Conservation (phyloP, 2,797 vertebrate species). For the Manis crassicaudata region DNA sequence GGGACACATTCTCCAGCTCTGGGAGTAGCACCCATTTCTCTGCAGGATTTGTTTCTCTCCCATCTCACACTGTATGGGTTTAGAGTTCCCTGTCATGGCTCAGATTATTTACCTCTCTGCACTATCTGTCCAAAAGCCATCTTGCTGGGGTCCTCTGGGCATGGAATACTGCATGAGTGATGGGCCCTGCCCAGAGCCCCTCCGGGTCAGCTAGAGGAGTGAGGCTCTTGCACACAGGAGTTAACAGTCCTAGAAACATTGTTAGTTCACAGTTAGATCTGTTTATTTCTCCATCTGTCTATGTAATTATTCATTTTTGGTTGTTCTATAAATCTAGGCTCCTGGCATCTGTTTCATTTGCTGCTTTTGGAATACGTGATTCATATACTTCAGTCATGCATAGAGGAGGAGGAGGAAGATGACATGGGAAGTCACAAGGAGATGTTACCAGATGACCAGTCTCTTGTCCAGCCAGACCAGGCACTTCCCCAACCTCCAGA, state of each 20-base stretch:
- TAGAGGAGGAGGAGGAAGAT: slow-evolving; percentile 81
- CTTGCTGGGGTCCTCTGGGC: too few species aligned
- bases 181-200: neutral
- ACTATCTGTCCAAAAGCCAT: neutral
- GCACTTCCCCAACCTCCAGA: slow-evolving; percentile 48
- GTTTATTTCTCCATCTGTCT: neutral
- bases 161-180: rapidly evolving
- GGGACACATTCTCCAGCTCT: neutral
- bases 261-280: neutral
- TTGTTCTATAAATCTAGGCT: slow-evolving; percentile 80
- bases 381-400: slow-evolving; percentile 81
- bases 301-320: neutral
- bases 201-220: neutral
- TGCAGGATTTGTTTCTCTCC: neutral
- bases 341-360: slow-evolving; percentile 85
- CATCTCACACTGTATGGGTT: neutral
- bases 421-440: slow-evolving; percentile 59
- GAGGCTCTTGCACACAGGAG: neutral
- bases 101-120: neutral
- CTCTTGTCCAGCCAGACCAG: slow-evolving; percentile 56
- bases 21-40: neutral
- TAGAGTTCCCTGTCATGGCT: neutral
- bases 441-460: slow-evolving; percentile 35
- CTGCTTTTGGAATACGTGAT: slow-evolving; percentile 84
- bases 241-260: neutral